Conservation (phyloP, 1,140 invertebrate genomes). For the Scaptomyza hsui region DNA sequence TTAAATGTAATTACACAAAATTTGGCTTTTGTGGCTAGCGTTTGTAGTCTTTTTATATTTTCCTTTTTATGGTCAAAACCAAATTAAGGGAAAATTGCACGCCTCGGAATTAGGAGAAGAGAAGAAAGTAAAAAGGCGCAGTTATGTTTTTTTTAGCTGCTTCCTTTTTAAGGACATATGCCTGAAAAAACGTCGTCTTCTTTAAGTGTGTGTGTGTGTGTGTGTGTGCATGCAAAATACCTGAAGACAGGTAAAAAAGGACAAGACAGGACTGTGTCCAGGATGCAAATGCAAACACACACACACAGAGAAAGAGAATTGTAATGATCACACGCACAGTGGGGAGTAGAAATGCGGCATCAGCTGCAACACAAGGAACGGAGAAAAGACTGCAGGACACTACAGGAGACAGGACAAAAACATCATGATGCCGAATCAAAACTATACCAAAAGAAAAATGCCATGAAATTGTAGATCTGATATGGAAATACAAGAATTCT, state of each 20-base stretch:
- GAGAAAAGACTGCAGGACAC: not conserved
- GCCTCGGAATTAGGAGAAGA: slow-evolving; percentile 1
- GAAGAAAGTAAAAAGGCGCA: slow-evolving; percentile 32
- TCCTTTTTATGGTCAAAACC: slow-evolving; percentile 28
- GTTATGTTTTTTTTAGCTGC: slow-evolving; percentile 26
- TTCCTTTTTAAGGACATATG: slow-evolving; percentile 38
- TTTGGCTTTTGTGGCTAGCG: slow-evolving; percentile 71
- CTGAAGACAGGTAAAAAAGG: slow-evolving; percentile 50
- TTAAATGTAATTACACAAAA: slow-evolving; percentile 73
- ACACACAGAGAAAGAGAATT: too few relatives aligned
- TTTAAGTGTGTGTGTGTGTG: slow-evolving; percentile 19
- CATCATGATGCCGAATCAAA: slow-evolving; percentile 49
- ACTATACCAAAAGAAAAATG: slow-evolving; percentile 55
- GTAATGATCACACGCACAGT: slow-evolving; percentile 74
- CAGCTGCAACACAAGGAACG: slow-evolving; percentile 45
- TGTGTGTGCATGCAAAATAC: slow-evolving; percentile 61
- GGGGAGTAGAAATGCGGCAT: slow-evolving; percentile 51
- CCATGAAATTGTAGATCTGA: slow-evolving; percentile 70
- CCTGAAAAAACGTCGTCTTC: slow-evolving; percentile 6
- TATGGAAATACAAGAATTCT: slow-evolving; percentile 31
- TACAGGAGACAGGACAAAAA: slow-evolving; percentile 36
- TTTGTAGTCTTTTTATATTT: slow-evolving; percentile 21
- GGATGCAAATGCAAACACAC: slow-evolving; percentile 72
- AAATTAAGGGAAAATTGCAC: slow-evolving; percentile 45
- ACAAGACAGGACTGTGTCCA: not conserved